These are phyloP conservation scores for Centropus unirufus DNA, from an alignment of 2,113 vertebrate species.

Conservation along the genomic window DNA sequence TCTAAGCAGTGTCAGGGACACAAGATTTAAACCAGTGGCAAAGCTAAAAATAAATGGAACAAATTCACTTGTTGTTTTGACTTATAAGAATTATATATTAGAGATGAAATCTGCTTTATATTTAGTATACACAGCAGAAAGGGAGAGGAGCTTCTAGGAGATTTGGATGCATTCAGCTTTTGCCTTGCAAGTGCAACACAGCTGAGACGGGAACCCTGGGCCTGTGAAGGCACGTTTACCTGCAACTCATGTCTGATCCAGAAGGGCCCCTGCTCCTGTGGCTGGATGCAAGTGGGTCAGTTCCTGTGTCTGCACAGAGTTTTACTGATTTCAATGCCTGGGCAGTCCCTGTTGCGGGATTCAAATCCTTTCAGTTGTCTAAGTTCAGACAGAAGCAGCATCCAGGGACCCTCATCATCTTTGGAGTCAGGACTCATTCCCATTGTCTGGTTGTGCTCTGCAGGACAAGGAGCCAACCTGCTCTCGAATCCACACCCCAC, in stretches of 20 bases:
- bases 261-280: background rate
- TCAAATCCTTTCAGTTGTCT: background rate
- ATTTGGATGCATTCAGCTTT: background rate
- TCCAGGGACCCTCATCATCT: background rate
- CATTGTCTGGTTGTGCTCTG: background rate
- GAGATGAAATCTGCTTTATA: slow-evolving; percentile 20
- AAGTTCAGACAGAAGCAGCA: background rate
- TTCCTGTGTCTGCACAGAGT: background rate
- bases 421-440: no score
- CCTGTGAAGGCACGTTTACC: background rate
- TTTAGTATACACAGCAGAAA: background rate
- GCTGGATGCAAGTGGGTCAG: background rate
- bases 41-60: slow-evolving; percentile 55
- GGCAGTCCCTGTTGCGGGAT: background rate
- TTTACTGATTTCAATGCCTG: background rate
- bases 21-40: slow-evolving; percentile 37
- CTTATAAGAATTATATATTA: slow-evolving; percentile 47
- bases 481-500: background rate
- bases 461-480: background rate
- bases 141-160: background rate
- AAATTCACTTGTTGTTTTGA: slow-evolving; percentile 35
- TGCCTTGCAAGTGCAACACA: background rate
- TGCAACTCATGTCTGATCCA: background rate
- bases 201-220: background rate
- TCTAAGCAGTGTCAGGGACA: slow-evolving; percentile 34